Evolutionary conservation across 2,888 invertebrate genomes (phyloP), one percentile per base, ranked within the genome.

Genomic region (Pseudanteris insignis): DNA sequence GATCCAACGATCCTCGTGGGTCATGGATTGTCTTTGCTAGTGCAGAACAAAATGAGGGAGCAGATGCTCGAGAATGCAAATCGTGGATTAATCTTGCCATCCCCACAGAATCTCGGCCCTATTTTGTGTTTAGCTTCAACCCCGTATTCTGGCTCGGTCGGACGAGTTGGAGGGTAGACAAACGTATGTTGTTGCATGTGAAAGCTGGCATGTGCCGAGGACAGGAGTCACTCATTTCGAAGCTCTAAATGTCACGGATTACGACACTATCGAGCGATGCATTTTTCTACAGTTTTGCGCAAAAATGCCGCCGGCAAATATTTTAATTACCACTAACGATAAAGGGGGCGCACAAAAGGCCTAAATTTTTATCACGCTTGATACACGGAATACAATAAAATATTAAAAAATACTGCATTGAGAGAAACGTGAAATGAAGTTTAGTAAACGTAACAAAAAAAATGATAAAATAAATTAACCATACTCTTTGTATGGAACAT

Each of bases 61-160:
- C 79, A 79, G 79, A 79, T 78, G 79, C 77, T 77, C 66, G 68
- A 70, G 75, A 75, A 79, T 79, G 79, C 78, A 79, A 79, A 79
- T 79, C 77, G 75, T 67, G 78, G 75, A 78, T 79, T 79, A 79
- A 79, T 79, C 77, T 76, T 75, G 70, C 74, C 75, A 73, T 71
- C 75, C 69, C 61, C 66, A 65, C 47, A 59, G 57, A 62, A 57
- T 64, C 53, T 67, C 66, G 50, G 65, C 67, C 67, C 68, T 57
- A 69, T 67, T 66, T 63, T 61, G 60, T 58, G 59, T 65, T 53
- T 63, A 62, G 57, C 51, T 63, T 59, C 62, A 57, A 67, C 64
- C 65, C 70, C 69, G 67, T 61, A 65, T 67, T 66, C 66, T n/a
- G n/a, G n/a, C n/a, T n/a, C n/a, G n/a, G n/a, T n/a, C n/a, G n/a